Base-by-base conservation (phyloP, 1,140 invertebrate genomes). In the Heterodera carotae region DNA sequence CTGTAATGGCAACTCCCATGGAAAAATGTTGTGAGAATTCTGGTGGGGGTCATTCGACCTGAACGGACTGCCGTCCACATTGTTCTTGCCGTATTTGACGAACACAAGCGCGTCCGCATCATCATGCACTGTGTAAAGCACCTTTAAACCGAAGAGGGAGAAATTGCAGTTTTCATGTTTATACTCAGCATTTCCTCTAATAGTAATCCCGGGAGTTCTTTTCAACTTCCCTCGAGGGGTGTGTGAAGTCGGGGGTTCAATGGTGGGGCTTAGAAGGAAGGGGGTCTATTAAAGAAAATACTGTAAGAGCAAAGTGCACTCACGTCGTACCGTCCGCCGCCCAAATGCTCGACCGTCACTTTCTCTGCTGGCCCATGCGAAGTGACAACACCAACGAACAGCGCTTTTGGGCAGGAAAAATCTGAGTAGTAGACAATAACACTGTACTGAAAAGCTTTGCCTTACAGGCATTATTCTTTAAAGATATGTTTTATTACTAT, bases 301-400 rank as follows among this genome's bases (percentile, higher is more conserved):
- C 6, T 39, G 7, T 43, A 12, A 0, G n/a, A 22, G 60, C 10
- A 31, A 31, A 62, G 7, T 12, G 2, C n/a, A 66, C 22, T 29
- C 25, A 66, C 62, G 2, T 29, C 22, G 62, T 66, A 66, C 6
- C 33, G 10, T 8, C 33, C 33, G 12, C 25, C 62, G 8, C 62
- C 29, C 22, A 34, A 22, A 88, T 98, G 95, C 88, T 96, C 96
- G 66, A 97, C 92, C 84, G 92, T 93, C 43, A 98, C 93, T 88
- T 98, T 96, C 77, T 98, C 96, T 88, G 94, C 96, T 0, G 95
- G 94, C 79, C 93, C 93, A 88, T 96, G 96, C 0, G 96, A 95
- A 70, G 96, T 96, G 86, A 94, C 92, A 82, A 98, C 92, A 62
- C 95, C 95, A 36, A 97, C 94, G 89, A 93, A 97, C 53, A 98